phyloP scores from a whole-genome alignment of 2,113 vertebrate genomes.

The Origma solitaria region DNA sequence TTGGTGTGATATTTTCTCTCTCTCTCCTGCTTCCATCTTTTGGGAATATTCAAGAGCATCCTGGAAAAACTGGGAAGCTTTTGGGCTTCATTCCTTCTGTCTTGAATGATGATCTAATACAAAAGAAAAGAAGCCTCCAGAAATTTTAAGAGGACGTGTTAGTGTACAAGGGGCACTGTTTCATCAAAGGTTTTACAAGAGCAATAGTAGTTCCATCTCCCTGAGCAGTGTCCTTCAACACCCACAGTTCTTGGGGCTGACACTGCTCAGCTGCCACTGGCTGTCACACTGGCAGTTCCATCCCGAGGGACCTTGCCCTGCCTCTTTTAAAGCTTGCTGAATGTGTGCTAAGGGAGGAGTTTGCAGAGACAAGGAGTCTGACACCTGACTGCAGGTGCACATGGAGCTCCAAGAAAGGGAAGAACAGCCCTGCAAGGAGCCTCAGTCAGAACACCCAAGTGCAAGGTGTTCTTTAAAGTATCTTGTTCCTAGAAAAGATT shows the following conservation, averaged over 20 bases:
- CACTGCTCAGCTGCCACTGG: background rate
- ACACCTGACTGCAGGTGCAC: background rate
- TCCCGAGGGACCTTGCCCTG: background rate
- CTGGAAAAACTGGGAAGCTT: background rate
- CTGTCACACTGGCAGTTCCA: accelerated
- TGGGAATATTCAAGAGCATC: background rate
- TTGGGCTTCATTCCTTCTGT: background rate
- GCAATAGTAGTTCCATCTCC: background rate
- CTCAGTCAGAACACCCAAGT: background rate
- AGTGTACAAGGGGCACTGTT: background rate
- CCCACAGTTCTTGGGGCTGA: background rate
- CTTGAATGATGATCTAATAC: background rate
- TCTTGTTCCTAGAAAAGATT: background rate
- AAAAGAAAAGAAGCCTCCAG: background rate
- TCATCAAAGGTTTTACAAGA: background rate
- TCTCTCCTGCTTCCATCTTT: background rate
- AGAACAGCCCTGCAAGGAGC: background rate
- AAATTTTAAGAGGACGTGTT: background rate
- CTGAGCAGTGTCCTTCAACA: background rate
- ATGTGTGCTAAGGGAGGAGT: background rate
- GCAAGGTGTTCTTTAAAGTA: background rate
- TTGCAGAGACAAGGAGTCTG: background rate
- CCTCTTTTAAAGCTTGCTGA: background rate
- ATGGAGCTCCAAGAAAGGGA: background rate
- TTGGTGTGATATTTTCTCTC: background rate